Evolutionary conservation across 2,888 invertebrate species (phyloP), one percentile per base, ranked within the genome.

Genomic region (Anodontia alba): DNA sequence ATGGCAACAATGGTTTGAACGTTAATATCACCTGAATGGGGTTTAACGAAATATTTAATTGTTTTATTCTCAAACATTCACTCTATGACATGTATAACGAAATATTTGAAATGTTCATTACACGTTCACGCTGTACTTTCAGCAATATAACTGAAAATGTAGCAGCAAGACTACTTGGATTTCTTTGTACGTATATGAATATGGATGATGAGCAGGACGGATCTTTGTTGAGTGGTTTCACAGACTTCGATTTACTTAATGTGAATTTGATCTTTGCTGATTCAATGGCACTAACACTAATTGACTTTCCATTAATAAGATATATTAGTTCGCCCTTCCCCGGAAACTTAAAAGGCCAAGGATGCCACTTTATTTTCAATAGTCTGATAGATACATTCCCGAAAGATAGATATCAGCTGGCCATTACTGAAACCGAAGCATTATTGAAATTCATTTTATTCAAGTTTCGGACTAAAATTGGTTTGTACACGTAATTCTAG

Each of bases 251-350:
- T 33, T 62, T 20, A 62, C 33, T 17, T 62, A 62, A 62, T 62
- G 33, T 20, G 62, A 62, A 62, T 62, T 62, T 62, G 62, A 62
- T 62, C 62, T 62, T 31, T 20, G 29, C 33, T 12, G 31, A 62
- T 33, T 33, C 31, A 33, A 33, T 62, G 62, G 17, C 62, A 31
- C 62, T 29, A 54, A 20, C 33, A 3, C 33, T 62, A 62, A 62
- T 62, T 62, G 62, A 62, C 62, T 62, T 62, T 62, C 62, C 62
- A 62, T 62, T 62, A 33, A 62, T 33, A 33, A 62, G 62, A 62
- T 62, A 17, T 62, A 62, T 62, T 15, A 20, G 62, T 62, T 62
- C 20, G 26, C 5, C 8, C 31, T 15, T 20, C 33, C 1, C 12
- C 1, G 5, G 31, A 33, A 62, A 62, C 31, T 10, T 10, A 33